Conservation (phyloP, 2,888 invertebrate genomes). For the Agriotes lineatus region DNA sequence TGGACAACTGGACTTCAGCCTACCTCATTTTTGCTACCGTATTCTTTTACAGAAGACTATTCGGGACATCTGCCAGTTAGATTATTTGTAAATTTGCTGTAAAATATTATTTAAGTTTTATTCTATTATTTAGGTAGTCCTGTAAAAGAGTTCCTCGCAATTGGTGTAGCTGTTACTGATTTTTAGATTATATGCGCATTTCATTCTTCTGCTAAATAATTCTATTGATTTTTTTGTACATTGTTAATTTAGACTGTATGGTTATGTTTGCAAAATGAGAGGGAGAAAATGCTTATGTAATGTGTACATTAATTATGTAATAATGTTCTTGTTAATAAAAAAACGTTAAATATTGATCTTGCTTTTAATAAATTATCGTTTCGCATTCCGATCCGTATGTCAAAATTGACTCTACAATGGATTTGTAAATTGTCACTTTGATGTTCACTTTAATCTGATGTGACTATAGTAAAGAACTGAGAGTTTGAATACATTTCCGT, state of each 20-base stretch:
- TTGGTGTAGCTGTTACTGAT: neutral
- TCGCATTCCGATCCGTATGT: too few species aligned
- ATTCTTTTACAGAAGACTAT: neutral
- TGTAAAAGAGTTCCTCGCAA: constrained; percentile 14
- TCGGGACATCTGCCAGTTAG: constrained; percentile 15
- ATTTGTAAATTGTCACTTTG: too few species aligned
- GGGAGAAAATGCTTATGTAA: constrained; percentile 14
- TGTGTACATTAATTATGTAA: constrained; percentile 28
- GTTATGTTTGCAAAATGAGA: constrained; percentile 12
- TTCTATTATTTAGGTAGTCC: too few species aligned
- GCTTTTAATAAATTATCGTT: too few species aligned
- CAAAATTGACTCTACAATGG: too few species aligned
- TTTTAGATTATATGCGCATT: neutral
- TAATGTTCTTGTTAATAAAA: constrained; percentile 41
- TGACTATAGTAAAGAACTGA: too few species aligned
- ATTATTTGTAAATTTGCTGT: constrained; percentile 6
- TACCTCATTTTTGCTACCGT: constrained; percentile 25
- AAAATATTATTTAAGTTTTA: constrained; percentile 9
- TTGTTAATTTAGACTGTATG: constrained; percentile 12
- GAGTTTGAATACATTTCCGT: too few species aligned
- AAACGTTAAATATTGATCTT: too few species aligned
- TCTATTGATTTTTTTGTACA: constrained; percentile 1
- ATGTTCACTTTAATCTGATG: too few species aligned
- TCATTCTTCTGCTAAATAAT: neutral
- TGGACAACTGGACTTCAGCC: constrained; percentile 10